Evolutionary conservation across 2,888 invertebrate genomes (phyloP).

Genomic region (Drosophila pseudotakahashii): DNA sequence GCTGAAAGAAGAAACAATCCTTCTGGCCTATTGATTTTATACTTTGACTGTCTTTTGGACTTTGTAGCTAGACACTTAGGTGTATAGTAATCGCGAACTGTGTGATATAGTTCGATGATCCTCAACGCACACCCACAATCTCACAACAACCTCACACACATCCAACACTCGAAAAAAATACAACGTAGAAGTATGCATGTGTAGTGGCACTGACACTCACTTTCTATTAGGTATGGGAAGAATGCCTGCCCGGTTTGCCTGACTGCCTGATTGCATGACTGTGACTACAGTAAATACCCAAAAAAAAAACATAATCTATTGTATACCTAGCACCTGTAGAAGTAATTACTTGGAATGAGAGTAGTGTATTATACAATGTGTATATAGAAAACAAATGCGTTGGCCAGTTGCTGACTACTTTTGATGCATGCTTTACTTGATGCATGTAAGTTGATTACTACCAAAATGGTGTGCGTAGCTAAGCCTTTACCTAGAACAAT

Average conservation of each 20-base stretch:
- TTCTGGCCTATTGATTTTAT: background rate
- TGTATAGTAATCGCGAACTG: constrained; percentile 1
- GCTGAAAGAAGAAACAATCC: no score
- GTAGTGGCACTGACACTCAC: constrained; percentile 55
- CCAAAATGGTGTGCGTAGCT: constrained; percentile 71
- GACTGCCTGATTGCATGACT: constrained; percentile 70
- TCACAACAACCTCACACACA: constrained; percentile 7
- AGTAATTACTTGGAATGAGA: constrained; percentile 33
- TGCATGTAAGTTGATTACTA: constrained; percentile 69
- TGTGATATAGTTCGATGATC: background rate
- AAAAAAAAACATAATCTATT: constrained; percentile 20
- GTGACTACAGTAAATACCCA: constrained; percentile 35
- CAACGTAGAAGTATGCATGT: constrained; percentile 57
- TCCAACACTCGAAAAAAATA: constrained; percentile 6
- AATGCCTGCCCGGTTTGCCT: constrained; percentile 64
- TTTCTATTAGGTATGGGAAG: constrained; percentile 36
- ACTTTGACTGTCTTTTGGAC: constrained; percentile 9
- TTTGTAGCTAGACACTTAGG: constrained; percentile 18
- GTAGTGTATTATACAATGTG: constrained; percentile 43
- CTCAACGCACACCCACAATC: constrained; percentile 4
- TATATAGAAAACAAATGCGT: constrained; percentile 37
- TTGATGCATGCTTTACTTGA: constrained; percentile 68
- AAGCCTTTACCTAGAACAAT: constrained; percentile 42
- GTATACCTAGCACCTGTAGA: constrained; percentile 43
- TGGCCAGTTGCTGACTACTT: constrained; percentile 49